These are phyloP conservation scores for Simalia tracyae DNA, from an alignment of 2,797 vertebrate genomes.

Conservation along the genomic window DNA sequence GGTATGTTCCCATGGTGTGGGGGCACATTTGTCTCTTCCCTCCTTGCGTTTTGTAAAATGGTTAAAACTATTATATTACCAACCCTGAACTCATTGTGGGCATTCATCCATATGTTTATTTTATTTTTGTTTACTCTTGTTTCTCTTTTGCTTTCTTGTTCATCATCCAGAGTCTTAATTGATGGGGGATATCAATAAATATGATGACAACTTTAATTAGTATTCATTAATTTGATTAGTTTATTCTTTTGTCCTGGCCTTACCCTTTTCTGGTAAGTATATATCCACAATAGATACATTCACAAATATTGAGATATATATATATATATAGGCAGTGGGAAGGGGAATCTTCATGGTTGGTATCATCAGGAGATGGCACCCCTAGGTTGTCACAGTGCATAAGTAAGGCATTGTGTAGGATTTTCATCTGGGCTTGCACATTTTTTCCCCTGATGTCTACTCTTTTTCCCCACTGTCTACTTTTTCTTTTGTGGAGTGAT, in stretches of 20 bases:
- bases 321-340: background rate
- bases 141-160: background rate
- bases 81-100: background rate
- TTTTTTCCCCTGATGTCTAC: background rate
- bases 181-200: background rate
- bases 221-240: background rate
- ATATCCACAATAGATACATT: background rate
- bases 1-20: no score
- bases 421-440: background rate
- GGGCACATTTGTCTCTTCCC: background rate
- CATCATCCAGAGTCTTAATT: background rate
- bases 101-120: background rate
- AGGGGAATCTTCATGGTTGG: background rate
- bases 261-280: background rate
- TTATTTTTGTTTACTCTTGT: background rate
- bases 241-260: background rate
- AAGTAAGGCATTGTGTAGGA: background rate
- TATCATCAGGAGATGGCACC: background rate
- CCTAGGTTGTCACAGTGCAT: background rate
- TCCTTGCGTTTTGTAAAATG: background rate
- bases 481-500: background rate
- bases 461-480: background rate
- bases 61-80: background rate
- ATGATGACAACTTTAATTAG: background rate
- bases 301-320: background rate